A percentile compares a stretch with the other conserved stretches of the same genome.
These are phyloP conservation scores for Syngnathus acus DNA, from an alignment of 2,797 vertebrate species.

Conservation along the genomic window DNA sequence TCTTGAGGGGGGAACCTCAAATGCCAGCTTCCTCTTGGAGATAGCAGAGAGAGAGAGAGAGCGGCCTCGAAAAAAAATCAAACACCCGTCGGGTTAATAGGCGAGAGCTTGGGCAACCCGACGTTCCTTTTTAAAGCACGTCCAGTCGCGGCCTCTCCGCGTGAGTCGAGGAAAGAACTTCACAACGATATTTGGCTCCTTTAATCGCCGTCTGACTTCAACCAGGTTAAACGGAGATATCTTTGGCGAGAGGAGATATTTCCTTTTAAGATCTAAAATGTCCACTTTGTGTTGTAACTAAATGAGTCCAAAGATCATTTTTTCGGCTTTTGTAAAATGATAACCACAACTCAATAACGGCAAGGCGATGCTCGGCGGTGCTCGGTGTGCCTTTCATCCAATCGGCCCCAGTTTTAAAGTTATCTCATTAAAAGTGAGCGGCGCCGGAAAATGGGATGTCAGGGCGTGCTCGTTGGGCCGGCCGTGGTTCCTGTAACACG, in stretches of 20 bases:
- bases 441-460: slow-evolving; percentile 27
- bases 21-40: slow-evolving; percentile 54
- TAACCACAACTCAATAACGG: slow-evolving; percentile 47
- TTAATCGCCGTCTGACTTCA: neutral
- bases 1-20: slow-evolving; percentile 51
- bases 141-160: neutral
- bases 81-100: slow-evolving; percentile 53
- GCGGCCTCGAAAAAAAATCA: slow-evolving; percentile 46
- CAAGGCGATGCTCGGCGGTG: neutral
- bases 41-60: slow-evolving; percentile 11
- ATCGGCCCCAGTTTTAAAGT: slow-evolving; percentile 29
- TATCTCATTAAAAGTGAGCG: slow-evolving; percentile 38
- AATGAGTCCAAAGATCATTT: neutral
- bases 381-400: slow-evolving; percentile 25
- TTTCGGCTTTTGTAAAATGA: slow-evolving; percentile 25
- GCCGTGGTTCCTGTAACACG: slow-evolving; percentile 56
- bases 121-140: slow-evolving; percentile 22
- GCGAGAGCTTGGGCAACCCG: slow-evolving; percentile 24
- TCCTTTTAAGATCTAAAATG: slow-evolving; percentile 2
- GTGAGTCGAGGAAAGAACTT: slow-evolving; percentile 20
- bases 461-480: neutral
- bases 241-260: neutral
- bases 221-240: neutral
- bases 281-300: neutral
- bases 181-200: slow-evolving; percentile 1